phyloP scores from a whole-genome alignment of 64 coral and sea anemone genomes.

The Stichodactyla helianthus region DNA sequence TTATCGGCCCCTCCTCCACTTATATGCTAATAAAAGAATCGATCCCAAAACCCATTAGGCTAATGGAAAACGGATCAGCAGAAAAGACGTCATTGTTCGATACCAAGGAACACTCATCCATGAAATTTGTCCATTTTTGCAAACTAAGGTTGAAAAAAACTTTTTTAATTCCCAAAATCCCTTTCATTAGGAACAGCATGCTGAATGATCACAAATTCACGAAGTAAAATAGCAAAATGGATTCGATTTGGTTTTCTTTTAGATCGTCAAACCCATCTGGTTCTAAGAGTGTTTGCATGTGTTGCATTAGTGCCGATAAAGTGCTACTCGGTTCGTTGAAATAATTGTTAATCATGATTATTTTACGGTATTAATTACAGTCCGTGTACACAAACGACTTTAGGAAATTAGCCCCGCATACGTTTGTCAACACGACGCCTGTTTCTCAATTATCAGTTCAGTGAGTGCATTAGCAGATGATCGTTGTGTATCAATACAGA shows the following conservation, averaged over 20 bases:
- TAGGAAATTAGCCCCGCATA: background rate
- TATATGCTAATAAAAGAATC: constrained; percentile 30
- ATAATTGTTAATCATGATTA: background rate
- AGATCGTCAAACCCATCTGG: background rate
- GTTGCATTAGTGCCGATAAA: background rate
- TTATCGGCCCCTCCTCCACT: constrained; percentile 10
- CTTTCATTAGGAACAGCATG: background rate
- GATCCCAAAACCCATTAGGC: constrained; percentile 19
- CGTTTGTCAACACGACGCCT: background rate
- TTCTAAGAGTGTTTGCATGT: background rate
- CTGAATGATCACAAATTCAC: background rate
- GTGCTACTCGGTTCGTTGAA: background rate
- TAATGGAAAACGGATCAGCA: constrained; percentile 27
- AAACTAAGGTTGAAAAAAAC: background rate
- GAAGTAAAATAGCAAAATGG: too few relatives aligned
- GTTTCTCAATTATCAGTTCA: background rate
- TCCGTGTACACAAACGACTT: background rate
- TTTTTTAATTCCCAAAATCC: background rate
- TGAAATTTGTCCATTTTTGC: background rate
- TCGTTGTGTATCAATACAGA: background rate
- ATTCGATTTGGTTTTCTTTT: background rate
- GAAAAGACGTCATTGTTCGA: background rate
- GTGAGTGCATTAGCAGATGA: background rate
- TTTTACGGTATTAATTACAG: background rate
- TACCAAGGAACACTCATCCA: constrained; percentile 3